Conservation (phyloP, 2,888 invertebrate genomes). For the Agrenia bidenticulata region DNA sequence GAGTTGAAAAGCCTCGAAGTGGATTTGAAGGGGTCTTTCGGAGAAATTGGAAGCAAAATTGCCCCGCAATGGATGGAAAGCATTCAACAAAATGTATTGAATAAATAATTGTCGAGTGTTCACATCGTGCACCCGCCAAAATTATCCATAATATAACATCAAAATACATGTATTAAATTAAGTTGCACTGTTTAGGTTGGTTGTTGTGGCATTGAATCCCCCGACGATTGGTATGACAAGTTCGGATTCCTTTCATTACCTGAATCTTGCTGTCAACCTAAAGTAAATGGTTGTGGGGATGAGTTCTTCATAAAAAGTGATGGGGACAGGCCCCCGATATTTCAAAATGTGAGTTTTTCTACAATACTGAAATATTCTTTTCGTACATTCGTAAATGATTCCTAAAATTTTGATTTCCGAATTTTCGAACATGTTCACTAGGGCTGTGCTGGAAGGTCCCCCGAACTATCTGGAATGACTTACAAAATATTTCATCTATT, state of each 20-base stretch:
- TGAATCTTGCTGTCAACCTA: background rate
- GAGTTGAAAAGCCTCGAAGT: background rate
- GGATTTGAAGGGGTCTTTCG: background rate
- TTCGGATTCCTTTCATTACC: background rate
- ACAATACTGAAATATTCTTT: no score
- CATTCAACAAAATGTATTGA: conserved; percentile 3
- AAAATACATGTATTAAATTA: no score
- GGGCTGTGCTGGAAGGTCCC: no score
- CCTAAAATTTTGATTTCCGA: no score
- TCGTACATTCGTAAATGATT: no score
- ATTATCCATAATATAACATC: no score
- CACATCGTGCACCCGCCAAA: no score
- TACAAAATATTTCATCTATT: background rate
- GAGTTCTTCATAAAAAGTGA: background rate
- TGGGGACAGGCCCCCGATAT: background rate
- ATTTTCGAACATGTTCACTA: no score
- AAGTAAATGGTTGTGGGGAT: background rate
- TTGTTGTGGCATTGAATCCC: background rate
- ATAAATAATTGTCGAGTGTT: no score
- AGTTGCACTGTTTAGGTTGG: background rate
- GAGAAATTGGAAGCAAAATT: background rate
- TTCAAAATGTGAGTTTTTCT: background rate
- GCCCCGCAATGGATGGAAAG: background rate
- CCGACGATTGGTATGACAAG: background rate
- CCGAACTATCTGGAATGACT: background rate